Conservation (phyloP, 2,888 invertebrate species). For the Chironomus riparius region DNA sequence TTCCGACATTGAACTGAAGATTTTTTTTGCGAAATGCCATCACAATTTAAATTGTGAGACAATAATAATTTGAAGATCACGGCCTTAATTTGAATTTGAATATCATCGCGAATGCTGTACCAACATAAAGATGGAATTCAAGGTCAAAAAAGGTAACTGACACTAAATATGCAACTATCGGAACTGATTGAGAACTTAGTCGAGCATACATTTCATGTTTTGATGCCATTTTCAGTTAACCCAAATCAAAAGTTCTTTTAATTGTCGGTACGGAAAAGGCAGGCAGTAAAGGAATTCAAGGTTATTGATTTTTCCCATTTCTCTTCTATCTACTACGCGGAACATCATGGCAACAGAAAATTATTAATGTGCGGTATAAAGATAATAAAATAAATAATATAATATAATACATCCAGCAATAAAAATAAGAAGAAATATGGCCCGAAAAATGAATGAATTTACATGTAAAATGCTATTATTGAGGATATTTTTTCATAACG, state of each 20-base stretch:
- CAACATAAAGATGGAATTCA: background rate
- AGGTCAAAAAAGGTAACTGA: background rate
- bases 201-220: background rate
- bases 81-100: too few relatives aligned
- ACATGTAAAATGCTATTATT: too few relatives aligned
- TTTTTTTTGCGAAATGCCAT: too few relatives aligned
- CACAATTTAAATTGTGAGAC: too few relatives aligned
- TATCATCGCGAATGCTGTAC: background rate
- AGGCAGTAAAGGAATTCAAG: constrained; percentile 6
- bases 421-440: too few relatives aligned
- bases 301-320: constrained; percentile 13
- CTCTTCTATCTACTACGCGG: background rate
- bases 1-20: background rate
- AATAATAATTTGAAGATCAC: background rate
- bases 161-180: background rate
- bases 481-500: background rate
- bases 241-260: too few relatives aligned
- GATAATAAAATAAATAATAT: background rate
- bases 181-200: too few relatives aligned
- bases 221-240: background rate
- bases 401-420: background rate
- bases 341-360: background rate
- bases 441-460: background rate
- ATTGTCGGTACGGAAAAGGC: background rate
- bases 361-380: background rate